Conservation (phyloP, 2,888 invertebrate species). For the Fragum sueziense region DNA sequence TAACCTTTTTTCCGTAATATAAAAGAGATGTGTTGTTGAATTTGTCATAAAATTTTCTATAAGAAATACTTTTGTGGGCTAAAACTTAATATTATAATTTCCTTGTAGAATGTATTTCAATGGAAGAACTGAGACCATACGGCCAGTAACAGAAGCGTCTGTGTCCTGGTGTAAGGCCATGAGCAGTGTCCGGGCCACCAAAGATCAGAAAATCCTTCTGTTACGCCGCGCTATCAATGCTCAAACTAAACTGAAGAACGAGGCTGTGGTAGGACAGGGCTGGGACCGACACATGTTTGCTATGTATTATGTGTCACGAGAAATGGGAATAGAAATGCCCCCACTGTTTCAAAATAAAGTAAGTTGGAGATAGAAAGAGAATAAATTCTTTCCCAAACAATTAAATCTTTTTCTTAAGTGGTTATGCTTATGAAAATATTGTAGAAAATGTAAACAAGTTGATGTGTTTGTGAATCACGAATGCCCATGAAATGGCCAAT, state of each 20-base stretch:
- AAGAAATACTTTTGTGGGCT: no score
- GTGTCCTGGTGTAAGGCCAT: constrained; percentile 76
- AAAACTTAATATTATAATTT: no score
- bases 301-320: constrained; percentile 74
- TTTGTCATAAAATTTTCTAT: no score
- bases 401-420: no score
- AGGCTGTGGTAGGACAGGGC: constrained; percentile 80
- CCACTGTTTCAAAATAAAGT: constrained; percentile 65
- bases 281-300: constrained; percentile 85
- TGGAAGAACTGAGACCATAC: constrained; percentile 86
- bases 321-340: constrained; percentile 71
- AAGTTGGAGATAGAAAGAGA: no score
- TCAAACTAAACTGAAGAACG: constrained; percentile 69
- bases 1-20: no score
- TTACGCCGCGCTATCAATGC: constrained; percentile 68
- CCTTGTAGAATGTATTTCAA: constrained; percentile 83
- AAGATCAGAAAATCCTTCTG: constrained; percentile 63
- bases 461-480: no score
- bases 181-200: constrained; percentile 60
- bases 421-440: no score
- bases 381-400: no score
- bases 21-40: no score
- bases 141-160: constrained; percentile 85
- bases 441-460: no score
- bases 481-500: no score